A percentile compares a stretch with the other conserved stretches of the same genome.
phyloP scores from a whole-genome alignment of 2,113 vertebrate genomes.

The Trichomycterus rosablanca region DNA sequence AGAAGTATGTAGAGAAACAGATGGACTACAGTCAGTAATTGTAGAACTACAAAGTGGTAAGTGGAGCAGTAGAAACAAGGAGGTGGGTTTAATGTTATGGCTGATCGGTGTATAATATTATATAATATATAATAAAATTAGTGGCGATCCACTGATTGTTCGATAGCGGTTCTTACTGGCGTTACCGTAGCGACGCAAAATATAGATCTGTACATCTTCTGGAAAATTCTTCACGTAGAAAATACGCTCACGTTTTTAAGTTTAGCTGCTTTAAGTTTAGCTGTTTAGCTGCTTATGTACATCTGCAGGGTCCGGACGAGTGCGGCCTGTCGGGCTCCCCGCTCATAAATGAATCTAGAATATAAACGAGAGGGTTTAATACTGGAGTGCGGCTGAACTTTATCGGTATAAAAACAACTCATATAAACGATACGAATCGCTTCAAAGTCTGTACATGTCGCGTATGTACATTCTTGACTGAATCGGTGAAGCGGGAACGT shows the following conservation, averaged over 20 bases:
- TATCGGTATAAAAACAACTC: constrained; percentile 47
- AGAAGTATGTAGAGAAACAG: too few species aligned
- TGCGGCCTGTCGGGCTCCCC: constrained; percentile 73
- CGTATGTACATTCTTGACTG: constrained; percentile 99
- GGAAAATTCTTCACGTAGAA: constrained; percentile 60
- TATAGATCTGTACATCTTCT: constrained; percentile 71
- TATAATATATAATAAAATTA: too few species aligned
- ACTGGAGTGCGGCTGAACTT: constrained; percentile 90
- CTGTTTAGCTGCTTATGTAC: constrained; percentile 58
- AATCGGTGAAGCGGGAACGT: constrained; percentile 71
- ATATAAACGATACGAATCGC: constrained; percentile 68
- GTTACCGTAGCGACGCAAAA: constrained; percentile 68
- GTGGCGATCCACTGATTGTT: constrained; percentile 62
- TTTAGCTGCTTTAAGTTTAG: constrained; percentile 60
- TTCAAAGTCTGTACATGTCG: constrained; percentile 78
- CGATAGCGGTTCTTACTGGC: constrained; percentile 57
- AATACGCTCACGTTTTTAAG: constrained; percentile 69
- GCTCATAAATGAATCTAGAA: constrained; percentile 96
- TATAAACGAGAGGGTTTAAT: constrained; percentile 91
- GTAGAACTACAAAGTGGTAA: too few species aligned
- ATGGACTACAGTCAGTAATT: too few species aligned
- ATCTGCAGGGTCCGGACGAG: constrained; percentile 84
- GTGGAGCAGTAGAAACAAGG: too few species aligned
- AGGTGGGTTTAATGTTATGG: too few species aligned
- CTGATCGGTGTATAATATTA: too few species aligned